Conservation (phyloP, 2,797 vertebrate genomes). For the Squalus acanthias region DNA sequence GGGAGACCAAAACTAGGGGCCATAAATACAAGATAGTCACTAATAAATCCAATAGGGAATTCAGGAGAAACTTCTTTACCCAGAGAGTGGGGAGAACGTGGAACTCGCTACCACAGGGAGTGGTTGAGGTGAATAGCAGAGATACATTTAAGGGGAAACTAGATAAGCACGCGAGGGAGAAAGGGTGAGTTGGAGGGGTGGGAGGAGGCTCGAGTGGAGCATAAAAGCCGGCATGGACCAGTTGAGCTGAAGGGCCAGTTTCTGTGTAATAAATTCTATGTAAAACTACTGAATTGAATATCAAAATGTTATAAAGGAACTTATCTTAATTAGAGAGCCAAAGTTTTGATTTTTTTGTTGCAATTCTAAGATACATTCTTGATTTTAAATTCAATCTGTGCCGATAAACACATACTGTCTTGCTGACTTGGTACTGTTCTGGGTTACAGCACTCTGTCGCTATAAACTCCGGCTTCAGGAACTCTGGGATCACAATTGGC, state of each 20-base stretch:
- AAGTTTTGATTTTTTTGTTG: not conserved
- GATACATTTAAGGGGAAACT: not conserved
- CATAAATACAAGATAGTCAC: no score
- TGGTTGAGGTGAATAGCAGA: not conserved
- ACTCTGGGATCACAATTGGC: conserved; percentile 83
- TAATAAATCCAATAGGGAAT: no score
- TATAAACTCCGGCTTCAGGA: conserved; percentile 81
- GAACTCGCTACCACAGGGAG: no score
- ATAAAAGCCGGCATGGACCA: not conserved
- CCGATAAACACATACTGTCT: not conserved
- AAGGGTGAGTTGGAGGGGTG: not conserved
- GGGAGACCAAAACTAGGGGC: no score
- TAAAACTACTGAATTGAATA: not conserved
- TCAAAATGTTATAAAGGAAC: not conserved
- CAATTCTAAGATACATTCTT: not conserved
- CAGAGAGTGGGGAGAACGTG: no score
- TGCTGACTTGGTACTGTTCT: conserved; percentile 33
- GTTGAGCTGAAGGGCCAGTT: not conserved
- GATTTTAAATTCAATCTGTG: not conserved
- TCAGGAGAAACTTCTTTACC: no score
- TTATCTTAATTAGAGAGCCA: not conserved
- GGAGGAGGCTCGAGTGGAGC: not conserved
- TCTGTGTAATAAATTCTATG: not conserved
- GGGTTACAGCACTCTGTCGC: conserved; percentile 71
- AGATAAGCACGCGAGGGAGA: not conserved